Percentiles rank a stretch among this genome's conserved stretches.
Conservation (phyloP, 2,113 vertebrate species). For the Nothoprocta perdicaria region DNA sequence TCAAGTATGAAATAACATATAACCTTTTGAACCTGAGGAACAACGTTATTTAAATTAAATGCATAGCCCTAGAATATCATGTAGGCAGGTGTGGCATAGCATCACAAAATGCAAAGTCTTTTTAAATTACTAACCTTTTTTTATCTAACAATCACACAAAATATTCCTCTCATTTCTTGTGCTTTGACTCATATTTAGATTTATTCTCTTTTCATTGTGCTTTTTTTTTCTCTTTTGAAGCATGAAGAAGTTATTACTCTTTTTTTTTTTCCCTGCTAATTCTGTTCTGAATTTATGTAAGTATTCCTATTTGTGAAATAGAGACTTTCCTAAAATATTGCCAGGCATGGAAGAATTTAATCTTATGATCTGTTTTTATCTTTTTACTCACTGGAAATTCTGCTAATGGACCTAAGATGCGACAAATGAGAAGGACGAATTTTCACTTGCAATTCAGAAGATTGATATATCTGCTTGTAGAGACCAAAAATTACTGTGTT, state of each 20-base stretch:
- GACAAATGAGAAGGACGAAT: neutral
- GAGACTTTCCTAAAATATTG: neutral
- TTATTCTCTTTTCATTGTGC: neutral
- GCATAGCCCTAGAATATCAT: neutral
- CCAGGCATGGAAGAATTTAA: neutral
- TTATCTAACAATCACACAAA: neutral
- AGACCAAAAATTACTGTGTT: neutral
- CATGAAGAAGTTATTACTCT: rapidly evolving
- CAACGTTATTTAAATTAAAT: neutral
- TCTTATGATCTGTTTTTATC: neutral
- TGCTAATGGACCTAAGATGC: neutral
- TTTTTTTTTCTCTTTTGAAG: neutral
- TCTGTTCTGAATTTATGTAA: neutral
- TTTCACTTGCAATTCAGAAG: neutral
- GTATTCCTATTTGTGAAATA: neutral
- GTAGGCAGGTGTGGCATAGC: neutral
- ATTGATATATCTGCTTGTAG: neutral
- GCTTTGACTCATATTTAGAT: rapidly evolving
- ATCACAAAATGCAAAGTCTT: neutral
- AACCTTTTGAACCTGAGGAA: neutral
- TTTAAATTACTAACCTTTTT: neutral
- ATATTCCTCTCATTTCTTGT: neutral
- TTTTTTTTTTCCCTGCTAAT: neutral
- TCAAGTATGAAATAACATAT: neutral
- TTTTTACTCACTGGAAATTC: neutral